These are phyloP conservation scores for Drosophila nr. perissopoda DNA, from an alignment of 2,888 invertebrate species.

Conservation along the genomic window DNA sequence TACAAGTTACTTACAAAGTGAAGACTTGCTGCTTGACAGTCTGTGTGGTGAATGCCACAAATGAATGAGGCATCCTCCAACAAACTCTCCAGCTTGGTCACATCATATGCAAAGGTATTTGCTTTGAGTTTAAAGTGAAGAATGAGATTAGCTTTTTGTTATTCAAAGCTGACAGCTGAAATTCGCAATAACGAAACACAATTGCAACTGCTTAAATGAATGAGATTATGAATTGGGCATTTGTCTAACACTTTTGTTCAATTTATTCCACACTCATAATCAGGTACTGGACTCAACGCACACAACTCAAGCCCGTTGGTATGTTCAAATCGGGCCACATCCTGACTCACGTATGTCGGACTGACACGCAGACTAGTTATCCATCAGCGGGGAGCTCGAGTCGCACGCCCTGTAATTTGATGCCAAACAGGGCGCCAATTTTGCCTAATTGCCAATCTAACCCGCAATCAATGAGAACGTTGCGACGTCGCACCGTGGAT, in stretches of 20 bases:
- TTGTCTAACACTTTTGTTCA: constrained; percentile 1
- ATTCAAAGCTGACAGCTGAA: not conserved
- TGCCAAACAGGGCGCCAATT: constrained; percentile 55
- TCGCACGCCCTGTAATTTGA: constrained; percentile 39
- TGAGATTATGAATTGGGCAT: not conserved
- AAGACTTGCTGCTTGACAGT: constrained; percentile 34
- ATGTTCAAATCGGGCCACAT: constrained; percentile 17
- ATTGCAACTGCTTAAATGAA: not conserved
- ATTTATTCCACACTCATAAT: constrained; percentile 1
- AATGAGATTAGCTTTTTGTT: not conserved
- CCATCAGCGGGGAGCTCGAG: constrained; percentile 15
- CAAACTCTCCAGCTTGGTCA: not conserved
- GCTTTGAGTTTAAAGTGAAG: not conserved
- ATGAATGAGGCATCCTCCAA: constrained; percentile 18
- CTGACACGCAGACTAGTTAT: constrained; percentile 25
- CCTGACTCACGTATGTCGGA: not conserved
- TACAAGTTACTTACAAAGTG: constrained; percentile 68
- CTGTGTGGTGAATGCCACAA: constrained; percentile 31
- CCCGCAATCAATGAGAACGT: constrained; percentile 53
- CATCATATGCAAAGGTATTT: not conserved
- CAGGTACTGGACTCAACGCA: not conserved
- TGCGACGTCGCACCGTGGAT: constrained; percentile 21
- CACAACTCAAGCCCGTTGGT: constrained; percentile 1
- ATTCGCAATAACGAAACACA: not conserved
- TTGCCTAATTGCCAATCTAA: constrained; percentile 61